These are phyloP conservation scores for Cebidichthys violaceus DNA, from an alignment of 2,113 vertebrate species.

Conservation along the genomic window DNA sequence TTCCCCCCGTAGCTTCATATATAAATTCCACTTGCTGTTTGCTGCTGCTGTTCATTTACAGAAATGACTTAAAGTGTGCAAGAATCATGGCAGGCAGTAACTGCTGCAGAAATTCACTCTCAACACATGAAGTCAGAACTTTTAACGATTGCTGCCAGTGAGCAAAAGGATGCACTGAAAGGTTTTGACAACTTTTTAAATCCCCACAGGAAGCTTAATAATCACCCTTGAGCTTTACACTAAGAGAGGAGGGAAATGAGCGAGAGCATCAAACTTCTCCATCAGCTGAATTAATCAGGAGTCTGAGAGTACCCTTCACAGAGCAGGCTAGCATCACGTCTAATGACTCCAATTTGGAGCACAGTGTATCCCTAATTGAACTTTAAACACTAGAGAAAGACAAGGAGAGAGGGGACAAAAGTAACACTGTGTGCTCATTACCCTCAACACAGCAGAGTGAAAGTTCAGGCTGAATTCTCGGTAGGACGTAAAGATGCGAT, in stretches of 20 bases:
- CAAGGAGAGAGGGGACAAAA: slow-evolving; percentile 9
- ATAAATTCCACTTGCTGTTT: background rate
- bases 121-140: slow-evolving; percentile 3
- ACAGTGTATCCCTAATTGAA: slow-evolving; percentile 58
- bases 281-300: slow-evolving; percentile 72
- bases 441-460: slow-evolving; percentile 14
- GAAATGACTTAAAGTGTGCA: background rate
- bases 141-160: background rate
- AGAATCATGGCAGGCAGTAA: background rate
- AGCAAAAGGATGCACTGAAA: slow-evolving; percentile 18
- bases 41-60: slow-evolving; percentile 2
- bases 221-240: slow-evolving; percentile 47
- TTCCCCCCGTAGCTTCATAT: background rate
- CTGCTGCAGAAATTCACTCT: background rate
- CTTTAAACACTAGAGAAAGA: slow-evolving; percentile 51
- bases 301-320: slow-evolving; percentile 43
- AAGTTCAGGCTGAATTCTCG: slow-evolving; percentile 32
- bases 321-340: slow-evolving; percentile 33
- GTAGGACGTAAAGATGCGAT: slow-evolving; percentile 27
- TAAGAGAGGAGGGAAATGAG: slow-evolving; percentile 45
- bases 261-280: slow-evolving; percentile 53
- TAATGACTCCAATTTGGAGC: slow-evolving; percentile 53
- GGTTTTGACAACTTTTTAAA: slow-evolving; percentile 56
- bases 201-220: slow-evolving; percentile 42
- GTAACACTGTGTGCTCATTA: slow-evolving; percentile 43